Evolutionary conservation across 2,888 invertebrate species (phyloP), one percentile per base, ranked within the genome.

Genomic region (Sphaerophoria rueppellii): DNA sequence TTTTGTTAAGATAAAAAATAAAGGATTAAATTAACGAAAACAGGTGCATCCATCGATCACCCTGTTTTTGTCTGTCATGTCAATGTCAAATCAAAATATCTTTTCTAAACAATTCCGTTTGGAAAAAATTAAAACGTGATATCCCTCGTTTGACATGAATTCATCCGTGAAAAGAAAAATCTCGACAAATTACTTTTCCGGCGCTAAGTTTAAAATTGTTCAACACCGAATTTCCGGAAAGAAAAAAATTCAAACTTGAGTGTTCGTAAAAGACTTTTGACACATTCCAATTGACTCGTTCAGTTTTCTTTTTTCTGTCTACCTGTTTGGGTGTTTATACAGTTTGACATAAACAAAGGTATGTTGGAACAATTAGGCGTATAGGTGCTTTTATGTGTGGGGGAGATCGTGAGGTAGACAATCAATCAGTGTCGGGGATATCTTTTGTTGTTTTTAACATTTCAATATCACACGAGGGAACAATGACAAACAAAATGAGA

Each of bases 281-380:
- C 82, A 78, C 48, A 79, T 82, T 40, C 24, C 57, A 43, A 14
- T 24, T 9, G 43, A 34, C 11, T 63, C 14, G 77, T 63, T 35
- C 14, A 14, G 2, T 6, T 2, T 58, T 37, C 16, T 3, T 58
- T 16, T 50, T 48, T 48, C 54, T 43, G 46, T 46, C 60, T 58
- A 67, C 67, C 67, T 67, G 67, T 37, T 9, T 34, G 11, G 14
- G 0, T 34, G 0, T 4, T 16, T 48, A 48, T 50, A 72, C 67
- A 48, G 12, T 16, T 55, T 60, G 63, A 72, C 60, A 48, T 60
- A 76, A 43, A 43, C 52, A 74, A 76, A 69, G 54, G 80, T 50
- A 40, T 76, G 76, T 83, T 76, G 67, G 9, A 40, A 72, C 80
- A 83, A 83, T 83, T 83, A 76, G 83, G 83, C 69, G 72, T 83